Evolutionary conservation across 2,113 vertebrate genomes (phyloP).

Genomic region (Nyctereutes procyonoides): DNA sequence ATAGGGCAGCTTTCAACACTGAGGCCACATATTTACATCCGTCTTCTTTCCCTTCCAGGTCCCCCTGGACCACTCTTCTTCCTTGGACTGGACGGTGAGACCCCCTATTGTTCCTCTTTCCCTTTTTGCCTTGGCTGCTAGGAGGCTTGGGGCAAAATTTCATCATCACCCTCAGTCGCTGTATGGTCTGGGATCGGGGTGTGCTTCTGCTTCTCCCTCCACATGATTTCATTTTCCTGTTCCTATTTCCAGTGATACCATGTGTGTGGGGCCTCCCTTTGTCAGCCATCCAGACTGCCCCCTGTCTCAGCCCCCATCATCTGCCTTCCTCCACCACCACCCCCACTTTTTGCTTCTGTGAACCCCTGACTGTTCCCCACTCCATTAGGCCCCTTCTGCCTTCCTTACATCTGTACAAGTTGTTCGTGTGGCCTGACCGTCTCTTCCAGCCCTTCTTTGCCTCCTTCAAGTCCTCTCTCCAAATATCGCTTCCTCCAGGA

Average conservation of each 20-base stretch:
- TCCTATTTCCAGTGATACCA: not conserved
- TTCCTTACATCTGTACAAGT: not conserved
- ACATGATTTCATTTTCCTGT: not conserved
- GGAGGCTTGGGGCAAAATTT: not conserved
- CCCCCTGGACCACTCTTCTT: not conserved
- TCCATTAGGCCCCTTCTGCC: not conserved
- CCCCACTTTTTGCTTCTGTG: not conserved
- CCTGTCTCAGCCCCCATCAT: not conserved
- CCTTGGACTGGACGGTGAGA: not conserved
- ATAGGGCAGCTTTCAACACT: not conserved
- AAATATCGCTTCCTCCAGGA: not conserved
- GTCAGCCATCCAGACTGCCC: not conserved
- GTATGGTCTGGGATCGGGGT: not conserved
- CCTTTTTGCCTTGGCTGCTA: not conserved
- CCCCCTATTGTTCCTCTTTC: not conserved
- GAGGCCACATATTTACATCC: not conserved
- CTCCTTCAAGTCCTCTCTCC: not conserved
- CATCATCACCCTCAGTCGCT: not conserved
- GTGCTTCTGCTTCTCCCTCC: not conserved
- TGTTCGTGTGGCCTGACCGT: not conserved
- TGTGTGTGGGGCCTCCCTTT: not conserved
- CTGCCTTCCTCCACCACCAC: not conserved
- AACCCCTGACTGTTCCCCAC: not conserved
- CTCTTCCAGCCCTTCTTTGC: not conserved
- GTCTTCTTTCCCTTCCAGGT: not conserved